Percentiles rank a stretch among this genome's conserved stretches.
Conservation (phyloP, 2,888 invertebrate genomes). For the Orchestes rusci region DNA sequence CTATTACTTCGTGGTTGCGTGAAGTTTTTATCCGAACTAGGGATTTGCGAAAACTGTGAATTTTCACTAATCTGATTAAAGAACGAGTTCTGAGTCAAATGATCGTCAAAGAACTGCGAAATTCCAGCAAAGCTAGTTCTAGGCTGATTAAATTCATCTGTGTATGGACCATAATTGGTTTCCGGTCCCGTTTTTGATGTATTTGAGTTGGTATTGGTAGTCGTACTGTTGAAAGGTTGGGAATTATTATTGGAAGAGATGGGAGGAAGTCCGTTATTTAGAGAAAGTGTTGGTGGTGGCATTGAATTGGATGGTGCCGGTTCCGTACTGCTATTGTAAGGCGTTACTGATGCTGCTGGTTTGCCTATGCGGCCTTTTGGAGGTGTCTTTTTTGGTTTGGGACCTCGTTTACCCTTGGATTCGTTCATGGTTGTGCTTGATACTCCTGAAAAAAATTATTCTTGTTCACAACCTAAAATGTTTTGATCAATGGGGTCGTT, state of each 20-base stretch:
- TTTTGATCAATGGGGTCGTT: no score
- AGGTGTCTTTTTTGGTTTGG: constrained; percentile 42
- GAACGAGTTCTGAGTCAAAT: constrained; percentile 28
- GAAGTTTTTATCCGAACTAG: constrained; percentile 25
- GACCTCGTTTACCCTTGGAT: constrained; percentile 34
- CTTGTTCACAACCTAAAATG: no score
- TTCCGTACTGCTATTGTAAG: constrained; percentile 37
- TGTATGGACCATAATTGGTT: constrained; percentile 21
- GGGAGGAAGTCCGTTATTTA: neutral
- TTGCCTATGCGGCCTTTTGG: constrained; percentile 42
- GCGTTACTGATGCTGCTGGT: constrained; percentile 51
- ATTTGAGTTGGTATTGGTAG: constrained; percentile 11
- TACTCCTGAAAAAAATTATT: constrained; percentile 11
- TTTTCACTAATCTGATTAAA: constrained; percentile 23
- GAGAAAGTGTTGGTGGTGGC: constrained; percentile 14
- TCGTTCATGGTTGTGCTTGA: constrained; percentile 26
- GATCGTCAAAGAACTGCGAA: constrained; percentile 29
- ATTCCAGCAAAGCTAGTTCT: constrained; percentile 27
- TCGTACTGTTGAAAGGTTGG: constrained; percentile 4
- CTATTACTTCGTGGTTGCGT: constrained; percentile 24
- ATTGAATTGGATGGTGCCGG: constrained; percentile 10
- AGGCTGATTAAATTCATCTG: constrained; percentile 24
- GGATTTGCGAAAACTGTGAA: constrained; percentile 12
- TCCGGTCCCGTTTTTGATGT: neutral
- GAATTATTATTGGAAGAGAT: neutral